These are phyloP conservation scores for Strongylocentrotus purpuratus DNA, from an alignment of 35 echinoderm and acorn worm genomes.

Conservation along the genomic window DNA sequence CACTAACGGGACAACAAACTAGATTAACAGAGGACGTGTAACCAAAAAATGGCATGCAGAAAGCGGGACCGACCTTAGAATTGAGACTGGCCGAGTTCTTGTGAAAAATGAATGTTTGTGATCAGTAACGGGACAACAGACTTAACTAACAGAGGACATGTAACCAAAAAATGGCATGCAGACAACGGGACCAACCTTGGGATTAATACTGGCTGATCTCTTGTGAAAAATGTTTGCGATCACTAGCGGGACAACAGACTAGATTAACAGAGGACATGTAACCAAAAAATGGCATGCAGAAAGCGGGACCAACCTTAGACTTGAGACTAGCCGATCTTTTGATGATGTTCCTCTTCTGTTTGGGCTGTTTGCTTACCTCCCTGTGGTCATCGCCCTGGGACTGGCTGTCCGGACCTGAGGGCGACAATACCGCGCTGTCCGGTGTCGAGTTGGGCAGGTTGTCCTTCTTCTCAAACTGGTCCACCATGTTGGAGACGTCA, in stretches of 20 bases:
- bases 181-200: conserved; percentile 26
- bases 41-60: too few species aligned
- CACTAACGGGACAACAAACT: too few species aligned
- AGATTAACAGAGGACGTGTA: too few species aligned
- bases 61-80: too few species aligned
- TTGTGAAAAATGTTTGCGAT: too few species aligned
- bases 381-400: background rate
- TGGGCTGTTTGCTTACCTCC: conserved; percentile 28
- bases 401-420: background rate
- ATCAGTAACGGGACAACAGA: background rate
- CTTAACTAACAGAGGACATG: background rate
- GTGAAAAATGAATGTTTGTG: too few species aligned
- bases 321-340: conserved; percentile 54
- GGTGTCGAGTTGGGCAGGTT: background rate
- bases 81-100: too few species aligned
- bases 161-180: background rate
- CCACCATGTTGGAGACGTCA: conserved; percentile 25
- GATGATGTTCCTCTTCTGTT: conserved; percentile 24
- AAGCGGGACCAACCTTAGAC: conserved; percentile 41
- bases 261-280: background rate
- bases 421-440: conserved; percentile 48
- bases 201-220: conserved; percentile 51
- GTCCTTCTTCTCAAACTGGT: conserved; percentile 52
- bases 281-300: background rate
- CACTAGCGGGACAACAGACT: background rate